phyloP scores from a whole-genome alignment of 1,140 invertebrate species.

The Rhynchophorus ferrugineus region DNA sequence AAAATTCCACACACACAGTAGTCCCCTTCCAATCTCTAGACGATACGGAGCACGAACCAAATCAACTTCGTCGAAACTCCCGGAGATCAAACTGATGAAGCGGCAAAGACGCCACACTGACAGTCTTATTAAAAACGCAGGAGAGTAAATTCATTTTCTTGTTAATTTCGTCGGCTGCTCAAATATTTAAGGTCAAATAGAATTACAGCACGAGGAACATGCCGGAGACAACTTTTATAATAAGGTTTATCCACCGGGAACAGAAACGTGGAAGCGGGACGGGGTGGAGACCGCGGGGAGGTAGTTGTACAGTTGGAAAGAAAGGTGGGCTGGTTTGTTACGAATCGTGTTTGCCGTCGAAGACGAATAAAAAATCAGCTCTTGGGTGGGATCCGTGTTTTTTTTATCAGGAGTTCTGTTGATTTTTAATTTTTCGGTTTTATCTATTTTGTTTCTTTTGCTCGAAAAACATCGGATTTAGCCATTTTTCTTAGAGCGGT shows the following conservation, averaged over 20 bases:
- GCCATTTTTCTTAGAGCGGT: too few species aligned
- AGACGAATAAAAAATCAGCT: background rate
- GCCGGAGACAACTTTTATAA: conserved; percentile 17
- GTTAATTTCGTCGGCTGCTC: conserved; percentile 15
- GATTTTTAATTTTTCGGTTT: too few species aligned
- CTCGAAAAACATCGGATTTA: too few species aligned
- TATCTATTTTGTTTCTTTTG: too few species aligned
- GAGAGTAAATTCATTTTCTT: conserved; percentile 18
- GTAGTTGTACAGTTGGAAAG: background rate
- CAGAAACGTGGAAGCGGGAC: background rate
- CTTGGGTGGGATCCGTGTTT: background rate
- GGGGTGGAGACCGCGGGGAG: background rate
- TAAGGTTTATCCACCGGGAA: conserved; percentile 12
- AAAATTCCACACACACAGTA: too few species aligned
- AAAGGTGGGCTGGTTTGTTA: background rate
- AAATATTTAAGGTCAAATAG: conserved; percentile 22
- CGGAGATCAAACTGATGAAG: background rate
- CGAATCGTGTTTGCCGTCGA: background rate
- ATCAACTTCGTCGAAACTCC: background rate
- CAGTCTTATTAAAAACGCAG: conserved; percentile 15
- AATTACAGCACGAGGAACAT: conserved; percentile 16
- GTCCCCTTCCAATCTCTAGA: too few species aligned
- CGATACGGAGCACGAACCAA: background rate
- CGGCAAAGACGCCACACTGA: background rate
- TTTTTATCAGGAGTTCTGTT: too few species aligned